Evolutionary conservation across 2,113 vertebrate species (phyloP).

Genomic region (Chaetorhynchus papuensis): DNA sequence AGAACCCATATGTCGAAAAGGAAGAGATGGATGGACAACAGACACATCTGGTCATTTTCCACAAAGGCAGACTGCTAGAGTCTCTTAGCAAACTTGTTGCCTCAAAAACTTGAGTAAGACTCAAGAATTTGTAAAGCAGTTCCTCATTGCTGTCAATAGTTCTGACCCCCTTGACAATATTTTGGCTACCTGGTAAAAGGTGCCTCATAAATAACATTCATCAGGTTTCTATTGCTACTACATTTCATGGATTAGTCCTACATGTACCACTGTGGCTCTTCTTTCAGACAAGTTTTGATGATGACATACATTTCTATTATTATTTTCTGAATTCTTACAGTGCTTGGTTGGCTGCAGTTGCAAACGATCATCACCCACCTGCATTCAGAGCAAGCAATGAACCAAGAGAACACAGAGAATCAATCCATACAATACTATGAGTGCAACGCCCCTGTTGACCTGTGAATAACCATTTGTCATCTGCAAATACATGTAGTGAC

Average conservation of each 20-base stretch:
- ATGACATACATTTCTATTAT: background rate
- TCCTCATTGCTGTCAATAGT: background rate
- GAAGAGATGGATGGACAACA: background rate
- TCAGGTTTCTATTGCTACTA: background rate
- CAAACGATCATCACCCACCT: background rate
- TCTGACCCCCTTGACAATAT: background rate
- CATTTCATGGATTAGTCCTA: background rate
- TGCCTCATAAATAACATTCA: background rate
- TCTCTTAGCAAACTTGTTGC: background rate
- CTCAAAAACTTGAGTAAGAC: background rate
- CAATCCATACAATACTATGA: background rate
- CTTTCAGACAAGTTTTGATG: background rate
- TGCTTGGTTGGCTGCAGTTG: background rate
- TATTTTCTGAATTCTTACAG: background rate
- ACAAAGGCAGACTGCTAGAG: background rate
- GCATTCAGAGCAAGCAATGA: background rate
- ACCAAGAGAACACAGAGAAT: background rate
- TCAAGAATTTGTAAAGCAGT: background rate
- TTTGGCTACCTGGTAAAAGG: background rate
- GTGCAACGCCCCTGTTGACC: background rate
- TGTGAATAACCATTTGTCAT: background rate
- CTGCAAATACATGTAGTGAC: accelerated
- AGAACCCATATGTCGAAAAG: background rate
- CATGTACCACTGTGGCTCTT: background rate
- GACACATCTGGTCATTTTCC: background rate